These are phyloP conservation scores for Leptinotarsa lineolata DNA, from an alignment of 1,140 invertebrate genomes.

Conservation along the genomic window DNA sequence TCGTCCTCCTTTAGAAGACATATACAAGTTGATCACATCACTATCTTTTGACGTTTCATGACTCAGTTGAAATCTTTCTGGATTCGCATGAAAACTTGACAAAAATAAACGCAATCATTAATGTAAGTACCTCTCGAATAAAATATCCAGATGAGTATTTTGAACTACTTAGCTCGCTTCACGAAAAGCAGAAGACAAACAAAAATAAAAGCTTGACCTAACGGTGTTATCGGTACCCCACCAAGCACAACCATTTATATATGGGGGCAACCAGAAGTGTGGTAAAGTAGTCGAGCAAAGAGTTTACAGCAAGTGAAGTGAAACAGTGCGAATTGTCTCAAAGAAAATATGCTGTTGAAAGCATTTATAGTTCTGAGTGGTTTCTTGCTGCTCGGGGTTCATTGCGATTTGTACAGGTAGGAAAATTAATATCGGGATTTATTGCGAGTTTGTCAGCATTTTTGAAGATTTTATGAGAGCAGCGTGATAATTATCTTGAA, in stretches of 20 bases:
- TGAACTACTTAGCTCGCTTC: not conserved
- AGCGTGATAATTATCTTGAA: too few relatives aligned
- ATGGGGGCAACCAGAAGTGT: constrained; percentile 9
- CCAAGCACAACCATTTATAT: constrained; percentile 18
- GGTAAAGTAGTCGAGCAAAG: constrained; percentile 10
- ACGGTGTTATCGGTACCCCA: constrained; percentile 26
- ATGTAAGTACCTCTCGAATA: not conserved
- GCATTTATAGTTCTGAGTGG: constrained; percentile 20
- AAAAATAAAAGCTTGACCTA: constrained; percentile 15
- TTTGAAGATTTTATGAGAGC: too few relatives aligned
- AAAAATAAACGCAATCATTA: too few relatives aligned
- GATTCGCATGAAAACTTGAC: too few relatives aligned
- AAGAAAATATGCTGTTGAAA: not conserved
- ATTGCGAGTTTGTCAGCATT: too few relatives aligned
- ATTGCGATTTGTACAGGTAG: constrained; percentile 20
- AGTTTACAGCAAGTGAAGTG: constrained; percentile 3
- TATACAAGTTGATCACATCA: too few relatives aligned
- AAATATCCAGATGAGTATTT: not conserved
- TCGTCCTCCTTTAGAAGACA: too few relatives aligned
- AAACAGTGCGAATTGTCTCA: not conserved
- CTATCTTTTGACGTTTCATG: too few relatives aligned
- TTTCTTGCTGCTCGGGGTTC: not conserved
- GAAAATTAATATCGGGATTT: not conserved
- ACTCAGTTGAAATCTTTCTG: too few relatives aligned
- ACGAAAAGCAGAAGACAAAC: constrained; percentile 12